phyloP scores from a whole-genome alignment of 2,113 vertebrate genomes.

The Pongo pygmaeus region DNA sequence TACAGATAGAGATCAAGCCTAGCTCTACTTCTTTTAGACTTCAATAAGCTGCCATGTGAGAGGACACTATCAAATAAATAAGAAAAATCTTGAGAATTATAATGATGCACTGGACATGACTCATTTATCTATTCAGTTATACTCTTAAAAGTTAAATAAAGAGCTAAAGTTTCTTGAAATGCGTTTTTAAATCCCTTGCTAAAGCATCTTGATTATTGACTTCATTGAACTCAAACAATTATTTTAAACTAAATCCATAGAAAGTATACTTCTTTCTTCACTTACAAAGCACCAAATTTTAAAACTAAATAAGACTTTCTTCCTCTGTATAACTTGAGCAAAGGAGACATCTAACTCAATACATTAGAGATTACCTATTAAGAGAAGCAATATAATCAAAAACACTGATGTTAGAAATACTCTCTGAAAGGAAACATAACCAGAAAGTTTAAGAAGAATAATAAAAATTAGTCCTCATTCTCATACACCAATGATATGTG shows the following conservation, averaged over 20 bases:
- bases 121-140: not conserved
- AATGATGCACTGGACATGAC: not conserved
- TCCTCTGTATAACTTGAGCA: slow-evolving; percentile 64
- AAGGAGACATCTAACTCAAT: slow-evolving; percentile 65
- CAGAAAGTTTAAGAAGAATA: slow-evolving; percentile 75
- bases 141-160: not conserved
- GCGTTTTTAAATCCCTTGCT: not conserved
- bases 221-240: not conserved
- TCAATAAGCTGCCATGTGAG: not conserved
- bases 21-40: not conserved
- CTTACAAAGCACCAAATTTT: not conserved
- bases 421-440: slow-evolving; percentile 67
- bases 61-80: not conserved
- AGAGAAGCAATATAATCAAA: slow-evolving; percentile 70
- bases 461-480: slow-evolving; percentile 64
- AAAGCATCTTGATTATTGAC: not conserved
- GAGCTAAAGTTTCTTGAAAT: not conserved
- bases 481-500: slow-evolving; percentile 62
- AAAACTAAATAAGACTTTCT: slow-evolving; percentile 48
- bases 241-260: not conserved
- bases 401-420: slow-evolving; percentile 60
- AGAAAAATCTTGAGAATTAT: not conserved
- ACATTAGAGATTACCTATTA: slow-evolving; percentile 27
- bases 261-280: slow-evolving; percentile 1
- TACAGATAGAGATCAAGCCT: not conserved